Percentiles rank a stretch among this genome's conserved stretches.
Evolutionary conservation across 2,888 invertebrate genomes (phyloP).

Genomic region (Nomada ruficornis): DNA sequence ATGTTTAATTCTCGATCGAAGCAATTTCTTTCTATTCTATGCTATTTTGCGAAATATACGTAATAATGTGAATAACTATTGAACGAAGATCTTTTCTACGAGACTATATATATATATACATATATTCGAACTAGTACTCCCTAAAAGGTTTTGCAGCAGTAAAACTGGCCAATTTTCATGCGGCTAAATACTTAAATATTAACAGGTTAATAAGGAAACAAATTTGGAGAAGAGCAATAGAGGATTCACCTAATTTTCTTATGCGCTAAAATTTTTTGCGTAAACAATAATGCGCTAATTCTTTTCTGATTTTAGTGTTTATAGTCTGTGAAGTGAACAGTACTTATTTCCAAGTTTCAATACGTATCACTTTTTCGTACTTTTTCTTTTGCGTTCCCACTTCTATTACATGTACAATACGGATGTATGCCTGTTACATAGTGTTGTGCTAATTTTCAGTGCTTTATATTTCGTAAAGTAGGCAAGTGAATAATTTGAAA

Average conservation of each 20-base stretch:
- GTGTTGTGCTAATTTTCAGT: constrained; percentile 37
- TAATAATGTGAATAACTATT: constrained; percentile 25
- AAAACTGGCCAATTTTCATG: constrained; percentile 54
- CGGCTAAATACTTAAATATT: constrained; percentile 76
- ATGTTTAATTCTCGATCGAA: constrained; percentile 18
- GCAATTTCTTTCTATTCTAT: constrained; percentile 3
- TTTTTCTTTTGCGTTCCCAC: not conserved
- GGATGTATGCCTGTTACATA: constrained; percentile 43
- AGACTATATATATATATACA: not conserved
- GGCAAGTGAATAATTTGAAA: constrained; percentile 30
- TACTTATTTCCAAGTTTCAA: constrained; percentile 27
- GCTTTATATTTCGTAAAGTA: constrained; percentile 47
- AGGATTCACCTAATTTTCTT: constrained; percentile 7
- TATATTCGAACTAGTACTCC: constrained; percentile 46
- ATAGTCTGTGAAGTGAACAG: constrained; percentile 17
- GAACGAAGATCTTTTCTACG: constrained; percentile 37
- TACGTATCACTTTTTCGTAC: constrained; percentile 2
- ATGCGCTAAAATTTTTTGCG: not conserved
- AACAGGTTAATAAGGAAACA: constrained; percentile 54
- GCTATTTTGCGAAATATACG: not conserved
- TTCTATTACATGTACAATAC: constrained; percentile 9
- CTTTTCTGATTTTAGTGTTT: not conserved
- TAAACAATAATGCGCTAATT: not conserved
- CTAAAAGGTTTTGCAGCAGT: constrained; percentile 60
- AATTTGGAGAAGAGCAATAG: constrained; percentile 26